These are phyloP conservation scores for Gulo gulo DNA, from an alignment of 2,113 vertebrate species.

Conservation along the genomic window DNA sequence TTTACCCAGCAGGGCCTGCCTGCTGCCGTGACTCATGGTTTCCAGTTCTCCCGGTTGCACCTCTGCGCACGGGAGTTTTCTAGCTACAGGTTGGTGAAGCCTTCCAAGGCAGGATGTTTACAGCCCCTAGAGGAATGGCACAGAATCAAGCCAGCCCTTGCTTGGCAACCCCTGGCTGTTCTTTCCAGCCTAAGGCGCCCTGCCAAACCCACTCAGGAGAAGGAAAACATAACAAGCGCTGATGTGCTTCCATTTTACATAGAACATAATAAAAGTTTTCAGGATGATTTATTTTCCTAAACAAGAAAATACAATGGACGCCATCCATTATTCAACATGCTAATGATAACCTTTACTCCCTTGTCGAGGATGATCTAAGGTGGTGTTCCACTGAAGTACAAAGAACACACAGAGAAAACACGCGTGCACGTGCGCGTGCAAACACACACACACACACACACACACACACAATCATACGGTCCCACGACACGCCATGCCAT, in stretches of 20 bases:
- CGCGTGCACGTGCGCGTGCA: too few relatives aligned
- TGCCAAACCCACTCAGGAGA: slow-evolving; percentile 56
- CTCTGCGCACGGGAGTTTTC: neutral
- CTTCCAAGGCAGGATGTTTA: slow-evolving; percentile 73
- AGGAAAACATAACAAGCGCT: slow-evolving; percentile 52
- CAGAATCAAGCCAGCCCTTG: slow-evolving; percentile 56
- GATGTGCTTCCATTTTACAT: slow-evolving; percentile 64
- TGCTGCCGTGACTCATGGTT: slow-evolving; percentile 33
- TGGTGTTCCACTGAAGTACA: neutral
- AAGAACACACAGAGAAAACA: neutral
- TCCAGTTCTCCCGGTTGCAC: neutral
- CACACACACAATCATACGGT: neutral
- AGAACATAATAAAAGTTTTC: slow-evolving; percentile 57
- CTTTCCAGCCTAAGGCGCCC: slow-evolving; percentile 54
- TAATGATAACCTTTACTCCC: slow-evolving; percentile 58
- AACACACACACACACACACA: neutral
- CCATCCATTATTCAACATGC: slow-evolving; percentile 58
- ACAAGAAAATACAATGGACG: slow-evolving; percentile 62
- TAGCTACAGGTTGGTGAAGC: slow-evolving; percentile 64
- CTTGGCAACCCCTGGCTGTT: slow-evolving; percentile 70
- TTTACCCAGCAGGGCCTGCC: neutral
- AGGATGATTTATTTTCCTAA: slow-evolving; percentile 74
- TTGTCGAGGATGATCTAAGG: slow-evolving; percentile 35
- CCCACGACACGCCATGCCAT: neutral
- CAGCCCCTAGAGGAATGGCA: slow-evolving; percentile 66